Evolutionary conservation across 2,113 vertebrate genomes (phyloP), one percentile per base, ranked within the genome.

Genomic region (Delphinus delphis): DNA sequence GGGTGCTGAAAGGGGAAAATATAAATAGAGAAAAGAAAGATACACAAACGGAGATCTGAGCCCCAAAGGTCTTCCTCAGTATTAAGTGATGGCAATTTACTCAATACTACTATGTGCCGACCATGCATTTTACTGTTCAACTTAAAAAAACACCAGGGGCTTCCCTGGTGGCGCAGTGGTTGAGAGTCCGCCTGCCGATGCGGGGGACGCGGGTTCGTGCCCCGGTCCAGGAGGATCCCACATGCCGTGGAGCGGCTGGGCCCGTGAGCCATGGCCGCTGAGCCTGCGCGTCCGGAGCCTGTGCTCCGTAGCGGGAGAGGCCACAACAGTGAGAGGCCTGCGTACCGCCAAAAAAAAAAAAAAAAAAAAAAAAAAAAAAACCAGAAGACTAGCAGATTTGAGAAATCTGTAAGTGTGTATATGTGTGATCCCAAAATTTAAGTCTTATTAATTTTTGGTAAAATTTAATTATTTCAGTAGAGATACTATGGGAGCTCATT

Each of bases 301-400:
- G 47, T 47, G 47, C 11, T 47, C 47, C 47, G 12, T 12, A 47
- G 12, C 0, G 47, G 6, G 47, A 47, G 47, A 47, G 47, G 47
- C 47, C 6, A 7, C 47, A 1, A 2, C 47, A 12, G 6, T 0
- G 47, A 47, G 47, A 47, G 47, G 47, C 2, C 47, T 11, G 0
- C 2, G 11, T 12, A 47, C 11, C 0, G 2, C 47, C n/a, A 3
- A n/a, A 14, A 17, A 25, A 26, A n/a, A 14, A 17, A 25, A 33
- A n/a, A 10, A 6, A 36, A 36, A 38, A 38, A 38, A 38, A 38
- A 38, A 18, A 33, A 14, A 12, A 18, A 26, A 41, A 41, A 41
- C 1, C 6, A 2, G 3, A 68, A 74, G 26, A 83, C 18, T 5
- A 21, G 63, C 63, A 28, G 15, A 50, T 13, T 70, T 67, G 15